phyloP scores from a whole-genome alignment of 1,140 invertebrate species.

The Aphis gossypii region DNA sequence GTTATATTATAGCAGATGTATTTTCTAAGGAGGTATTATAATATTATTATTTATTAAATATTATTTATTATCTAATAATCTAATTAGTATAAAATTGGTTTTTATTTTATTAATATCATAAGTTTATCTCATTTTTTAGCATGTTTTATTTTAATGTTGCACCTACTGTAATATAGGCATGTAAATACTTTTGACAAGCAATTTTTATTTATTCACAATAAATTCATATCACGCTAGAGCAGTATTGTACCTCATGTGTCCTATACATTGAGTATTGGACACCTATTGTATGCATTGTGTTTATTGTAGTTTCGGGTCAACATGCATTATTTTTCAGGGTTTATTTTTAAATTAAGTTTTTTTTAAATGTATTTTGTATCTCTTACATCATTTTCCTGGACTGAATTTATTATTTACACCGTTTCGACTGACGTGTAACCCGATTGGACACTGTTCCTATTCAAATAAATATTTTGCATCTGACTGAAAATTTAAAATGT shows the following conservation, averaged over 20 bases:
- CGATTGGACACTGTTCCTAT: background rate
- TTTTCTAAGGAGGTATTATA: too few species aligned
- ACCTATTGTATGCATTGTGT: background rate
- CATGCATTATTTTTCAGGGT: background rate
- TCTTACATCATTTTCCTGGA: background rate
- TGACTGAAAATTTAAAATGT: constrained; percentile 23
- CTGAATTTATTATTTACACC: constrained; percentile 35
- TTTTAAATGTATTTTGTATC: background rate
- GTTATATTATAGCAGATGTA: too few species aligned
- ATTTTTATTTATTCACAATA: background rate
- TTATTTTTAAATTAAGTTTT: background rate
- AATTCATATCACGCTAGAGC: background rate
- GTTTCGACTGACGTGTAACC: background rate
- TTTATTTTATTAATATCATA: background rate
- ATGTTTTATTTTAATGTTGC: background rate
- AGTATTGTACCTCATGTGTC: background rate
- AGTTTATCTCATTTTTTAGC: background rate
- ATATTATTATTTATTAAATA: background rate
- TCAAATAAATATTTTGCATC: background rate
- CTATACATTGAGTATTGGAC: background rate
- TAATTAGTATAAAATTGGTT: background rate
- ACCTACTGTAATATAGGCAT: background rate
- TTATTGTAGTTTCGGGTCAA: constrained; percentile 14
- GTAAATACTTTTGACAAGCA: background rate
- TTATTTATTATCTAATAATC: background rate